A percentile compares a stretch with the other conserved stretches of the same genome.
phyloP scores from a whole-genome alignment of 1,140 invertebrate genomes.

The Gryon sp. region DNA sequence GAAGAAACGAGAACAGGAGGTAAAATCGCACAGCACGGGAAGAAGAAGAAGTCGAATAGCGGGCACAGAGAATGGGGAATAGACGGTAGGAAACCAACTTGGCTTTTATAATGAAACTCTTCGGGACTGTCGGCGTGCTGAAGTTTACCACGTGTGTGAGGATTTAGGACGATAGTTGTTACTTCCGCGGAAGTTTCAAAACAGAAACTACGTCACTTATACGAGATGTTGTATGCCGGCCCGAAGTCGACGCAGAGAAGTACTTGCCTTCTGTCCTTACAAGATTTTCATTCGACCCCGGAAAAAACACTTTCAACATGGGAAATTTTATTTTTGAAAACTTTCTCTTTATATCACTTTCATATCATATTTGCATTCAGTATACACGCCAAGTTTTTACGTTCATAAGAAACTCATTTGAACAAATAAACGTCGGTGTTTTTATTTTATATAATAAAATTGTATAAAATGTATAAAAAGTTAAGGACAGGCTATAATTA shows the following conservation, averaged over 20 bases:
- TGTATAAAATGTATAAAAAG: background rate
- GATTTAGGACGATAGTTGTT: constrained; percentile 74
- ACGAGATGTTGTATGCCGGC: constrained; percentile 49
- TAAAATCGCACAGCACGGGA: constrained; percentile 8
- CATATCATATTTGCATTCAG: constrained; percentile 1
- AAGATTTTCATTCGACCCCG: constrained; percentile 29
- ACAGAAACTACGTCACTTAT: constrained; percentile 60
- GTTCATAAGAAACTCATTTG: no score
- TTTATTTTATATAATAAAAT: background rate
- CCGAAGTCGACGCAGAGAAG: constrained; percentile 39
- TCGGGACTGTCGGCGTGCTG: constrained; percentile 30
- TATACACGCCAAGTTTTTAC: background rate
- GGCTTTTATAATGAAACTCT: constrained; percentile 72
- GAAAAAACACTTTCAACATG: constrained; percentile 34
- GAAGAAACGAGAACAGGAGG: constrained; percentile 10
- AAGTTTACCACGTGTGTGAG: constrained; percentile 63
- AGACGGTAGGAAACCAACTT: constrained; percentile 61
- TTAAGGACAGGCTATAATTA: no score
- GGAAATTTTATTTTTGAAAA: constrained; percentile 13
- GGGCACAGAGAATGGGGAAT: constrained; percentile 51
- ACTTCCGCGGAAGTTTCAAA: constrained; percentile 60
- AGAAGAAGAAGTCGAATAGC: constrained; percentile 34
- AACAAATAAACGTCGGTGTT: no score
- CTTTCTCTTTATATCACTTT: constrained; percentile 7
- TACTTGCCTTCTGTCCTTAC: constrained; percentile 40